Conservation (phyloP, 2,888 invertebrate species). For the Campoplex capitator region DNA sequence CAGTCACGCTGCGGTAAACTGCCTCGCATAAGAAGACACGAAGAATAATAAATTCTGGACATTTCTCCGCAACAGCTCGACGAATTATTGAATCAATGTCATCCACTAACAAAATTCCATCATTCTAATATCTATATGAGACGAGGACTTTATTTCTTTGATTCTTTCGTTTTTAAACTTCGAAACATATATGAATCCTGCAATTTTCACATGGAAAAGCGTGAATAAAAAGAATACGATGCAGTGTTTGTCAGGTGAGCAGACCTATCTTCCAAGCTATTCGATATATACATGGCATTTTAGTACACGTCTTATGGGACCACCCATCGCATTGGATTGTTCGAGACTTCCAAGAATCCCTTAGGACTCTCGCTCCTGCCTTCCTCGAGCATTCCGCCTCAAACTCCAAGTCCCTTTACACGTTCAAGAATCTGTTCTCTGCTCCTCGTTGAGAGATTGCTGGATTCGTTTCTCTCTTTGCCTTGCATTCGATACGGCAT, state of each 20-base stretch:
- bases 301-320: conserved; percentile 69
- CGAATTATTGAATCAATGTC: conserved; percentile 60
- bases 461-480: conserved; percentile 38
- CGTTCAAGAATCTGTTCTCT: neutral
- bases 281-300: conserved; percentile 41
- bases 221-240: conserved; percentile 41
- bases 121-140: conserved; percentile 25
- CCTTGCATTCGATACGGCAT: conserved; percentile 13
- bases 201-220: conserved; percentile 47
- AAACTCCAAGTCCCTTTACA: conserved; percentile 26
- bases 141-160: neutral
- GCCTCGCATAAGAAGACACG: conserved; percentile 15
- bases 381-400: conserved; percentile 46
- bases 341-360: conserved; percentile 75
- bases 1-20: conserved; percentile 57
- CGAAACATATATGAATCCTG: conserved; percentile 4
- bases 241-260: conserved; percentile 35
- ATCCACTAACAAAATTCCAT: conserved; percentile 23
- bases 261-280: conserved; percentile 34
- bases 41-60: conserved; percentile 32
- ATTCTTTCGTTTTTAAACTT: conserved; percentile 5
- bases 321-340: conserved; percentile 77
- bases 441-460: conserved; percentile 5
- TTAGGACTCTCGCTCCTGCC: conserved; percentile 66
- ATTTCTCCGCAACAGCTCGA: conserved; percentile 31